Base-by-base conservation (phyloP, 2,113 vertebrate genomes). In the Miniopterus natalensis region DNA sequence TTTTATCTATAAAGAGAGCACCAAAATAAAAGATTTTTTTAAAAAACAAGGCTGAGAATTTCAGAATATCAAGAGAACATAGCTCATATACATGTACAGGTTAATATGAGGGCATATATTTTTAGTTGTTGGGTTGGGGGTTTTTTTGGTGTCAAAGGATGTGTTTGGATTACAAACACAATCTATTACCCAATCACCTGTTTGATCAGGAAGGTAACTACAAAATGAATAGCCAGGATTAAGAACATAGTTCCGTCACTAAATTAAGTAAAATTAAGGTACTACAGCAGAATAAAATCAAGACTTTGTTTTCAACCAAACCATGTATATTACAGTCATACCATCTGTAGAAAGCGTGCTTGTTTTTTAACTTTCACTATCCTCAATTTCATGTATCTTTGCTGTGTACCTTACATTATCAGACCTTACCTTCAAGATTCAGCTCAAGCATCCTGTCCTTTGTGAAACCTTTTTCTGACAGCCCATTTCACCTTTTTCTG, bases 191-290 rank as follows among this genome's bases (percentile, higher is more conserved):
- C 59, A 91, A 85, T 57, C 3, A 17, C 20, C 42, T 81, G 17
- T 93, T 61, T 93, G 95, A 80, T 80, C 45, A 88, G 27, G 40
- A 40, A 96, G 66, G 73, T 59, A 91, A 74, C 47, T 79, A 57
- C 8, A 81, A 94, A 92, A 84, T 70, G 27, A 93, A 51, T 51
- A 88, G 12, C 51, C 55, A 84, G 78, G 29, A 91, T 70, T 85
- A 61, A 59, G 31, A 95, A 74, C 57, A 80, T 5, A 88, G 68
- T 83, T 80, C 40, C 92, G 55, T 81, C 40, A 85, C 49, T 57
- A 88, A 90, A 84, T 70, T 68, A 61, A 80, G 36, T 87, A 80
- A 94, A 95, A 83, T 71, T 83, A 83, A 90, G 94, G 20, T 47
- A 93, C 42, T 61, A 51, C 8, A 63, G 61, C 11, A 14, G 31